These are phyloP conservation scores for Drosophila fuyamai DNA, from an alignment of 1,140 invertebrate species.

Conservation along the genomic window DNA sequence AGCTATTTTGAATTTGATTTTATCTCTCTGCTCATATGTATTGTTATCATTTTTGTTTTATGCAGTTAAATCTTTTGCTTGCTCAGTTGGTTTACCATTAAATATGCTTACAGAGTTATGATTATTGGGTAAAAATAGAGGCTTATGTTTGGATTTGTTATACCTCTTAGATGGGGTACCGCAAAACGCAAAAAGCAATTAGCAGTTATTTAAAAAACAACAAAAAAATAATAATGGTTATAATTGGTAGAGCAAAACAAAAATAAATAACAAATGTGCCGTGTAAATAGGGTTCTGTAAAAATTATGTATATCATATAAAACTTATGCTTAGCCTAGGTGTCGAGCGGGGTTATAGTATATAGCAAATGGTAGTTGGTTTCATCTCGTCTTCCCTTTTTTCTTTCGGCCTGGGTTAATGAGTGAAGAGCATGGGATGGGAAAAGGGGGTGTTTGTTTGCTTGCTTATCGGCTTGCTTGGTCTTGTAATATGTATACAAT, in stretches of 20 bases:
- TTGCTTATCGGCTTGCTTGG: conserved; percentile 72
- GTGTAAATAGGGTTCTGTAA: conserved; percentile 58
- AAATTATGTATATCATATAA: conserved; percentile 57
- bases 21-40: conserved; percentile 81
- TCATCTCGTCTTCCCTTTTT: conserved; percentile 8
- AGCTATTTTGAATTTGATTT: conserved; percentile 80
- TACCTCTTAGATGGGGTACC: conserved; percentile 20
- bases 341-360: conserved; percentile 48
- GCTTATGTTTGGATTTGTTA: conserved; percentile 25
- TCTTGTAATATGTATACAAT: conserved; percentile 79
- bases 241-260: conserved; percentile 54
- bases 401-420: conserved; percentile 14
- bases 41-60: conserved; percentile 69
- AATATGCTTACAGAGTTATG: conserved; percentile 43
- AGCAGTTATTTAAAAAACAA: conserved; percentile 41
- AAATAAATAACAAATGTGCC: conserved; percentile 77
- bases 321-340: conserved; percentile 62
- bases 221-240: conserved; percentile 41
- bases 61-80: conserved; percentile 64
- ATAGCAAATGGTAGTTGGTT: conserved; percentile 48
- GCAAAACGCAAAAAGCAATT: conserved; percentile 22
- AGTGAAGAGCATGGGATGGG: conserved; percentile 18
- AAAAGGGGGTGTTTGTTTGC: conserved; percentile 41
- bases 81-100: conserved; percentile 53
- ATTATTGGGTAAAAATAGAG: conserved; percentile 49